Percentiles rank a stretch among this genome's conserved stretches.
Evolutionary conservation across 2,113 vertebrate species (phyloP).

Genomic region (Butorides virescens): DNA sequence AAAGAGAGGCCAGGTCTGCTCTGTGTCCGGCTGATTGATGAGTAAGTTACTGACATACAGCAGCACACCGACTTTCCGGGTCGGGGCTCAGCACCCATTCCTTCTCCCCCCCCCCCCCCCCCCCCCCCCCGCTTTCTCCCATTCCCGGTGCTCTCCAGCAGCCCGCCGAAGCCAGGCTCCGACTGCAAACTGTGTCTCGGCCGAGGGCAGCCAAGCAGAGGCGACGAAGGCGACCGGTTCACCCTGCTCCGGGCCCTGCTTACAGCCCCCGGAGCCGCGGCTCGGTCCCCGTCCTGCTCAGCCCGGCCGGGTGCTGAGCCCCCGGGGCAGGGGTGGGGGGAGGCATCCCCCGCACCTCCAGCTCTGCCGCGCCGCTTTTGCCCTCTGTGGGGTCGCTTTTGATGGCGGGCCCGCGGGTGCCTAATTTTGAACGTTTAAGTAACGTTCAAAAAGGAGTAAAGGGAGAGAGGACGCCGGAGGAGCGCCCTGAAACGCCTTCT

Average conservation of each 20-base stretch:
- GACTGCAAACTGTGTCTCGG: neutral
- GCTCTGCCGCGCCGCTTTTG: neutral
- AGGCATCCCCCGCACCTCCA: neutral
- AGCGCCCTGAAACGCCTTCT: neutral
- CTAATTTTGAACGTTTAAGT: neutral
- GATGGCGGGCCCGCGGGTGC: neutral
- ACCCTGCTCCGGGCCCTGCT: neutral
- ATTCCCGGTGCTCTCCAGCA: neutral
- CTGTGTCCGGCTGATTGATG: slow-evolving; percentile 84
- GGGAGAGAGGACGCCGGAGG: neutral
- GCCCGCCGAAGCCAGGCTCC: neutral
- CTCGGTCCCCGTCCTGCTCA: neutral
- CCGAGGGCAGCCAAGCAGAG: neutral
- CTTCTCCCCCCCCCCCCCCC: neutral
- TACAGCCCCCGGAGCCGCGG: neutral
- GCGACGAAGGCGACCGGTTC: neutral
- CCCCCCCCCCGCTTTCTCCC: neutral
- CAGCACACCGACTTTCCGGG: slow-evolving; percentile 59
- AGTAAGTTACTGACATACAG: slow-evolving; percentile 61
- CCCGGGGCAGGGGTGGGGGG: too few species aligned
- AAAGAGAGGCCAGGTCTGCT: slow-evolving; percentile 80
- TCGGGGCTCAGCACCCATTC: slow-evolving; percentile 40
- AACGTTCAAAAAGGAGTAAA: rapidly evolving
- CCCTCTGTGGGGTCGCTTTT: neutral
- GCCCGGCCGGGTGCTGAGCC: neutral